Conservation (phyloP, 2,113 vertebrate genomes). For the Pseudopipra pipra region DNA sequence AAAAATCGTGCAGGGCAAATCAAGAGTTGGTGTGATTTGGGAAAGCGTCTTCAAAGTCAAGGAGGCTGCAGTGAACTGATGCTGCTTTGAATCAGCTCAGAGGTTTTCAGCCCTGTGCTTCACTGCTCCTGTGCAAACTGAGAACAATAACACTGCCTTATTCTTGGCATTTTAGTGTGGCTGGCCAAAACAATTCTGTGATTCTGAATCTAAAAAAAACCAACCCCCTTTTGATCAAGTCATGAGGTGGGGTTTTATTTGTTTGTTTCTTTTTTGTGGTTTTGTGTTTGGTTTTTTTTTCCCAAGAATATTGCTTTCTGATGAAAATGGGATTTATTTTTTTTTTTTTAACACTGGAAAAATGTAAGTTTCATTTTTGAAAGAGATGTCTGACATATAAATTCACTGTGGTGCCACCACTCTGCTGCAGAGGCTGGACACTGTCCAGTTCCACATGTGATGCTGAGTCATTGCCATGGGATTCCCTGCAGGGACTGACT, state of each 20-base stretch:
- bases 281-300: neutral
- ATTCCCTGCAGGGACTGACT: neutral
- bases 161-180: neutral
- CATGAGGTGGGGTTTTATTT: neutral
- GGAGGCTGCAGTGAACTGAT: neutral
- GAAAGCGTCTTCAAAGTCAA: neutral
- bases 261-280: neutral
- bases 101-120: neutral
- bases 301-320: neutral
- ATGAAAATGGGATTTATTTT: neutral
- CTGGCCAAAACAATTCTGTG: neutral
- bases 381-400: neutral
- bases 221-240: neutral
- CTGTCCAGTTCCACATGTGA: accelerated
- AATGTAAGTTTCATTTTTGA: neutral
- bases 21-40: neutral
- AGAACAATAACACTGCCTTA: neutral
- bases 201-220: neutral
- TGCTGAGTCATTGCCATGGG: neutral
- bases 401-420: neutral
- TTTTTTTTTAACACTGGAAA: neutral
- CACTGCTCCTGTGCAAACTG: neutral
- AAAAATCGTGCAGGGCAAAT: neutral
- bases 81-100: neutral
- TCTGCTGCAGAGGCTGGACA: neutral